Percentiles rank a stretch among this genome's conserved stretches.
Evolutionary conservation across 2,797 vertebrate species (phyloP).

Genomic region (Hipposideros larvatus): DNA sequence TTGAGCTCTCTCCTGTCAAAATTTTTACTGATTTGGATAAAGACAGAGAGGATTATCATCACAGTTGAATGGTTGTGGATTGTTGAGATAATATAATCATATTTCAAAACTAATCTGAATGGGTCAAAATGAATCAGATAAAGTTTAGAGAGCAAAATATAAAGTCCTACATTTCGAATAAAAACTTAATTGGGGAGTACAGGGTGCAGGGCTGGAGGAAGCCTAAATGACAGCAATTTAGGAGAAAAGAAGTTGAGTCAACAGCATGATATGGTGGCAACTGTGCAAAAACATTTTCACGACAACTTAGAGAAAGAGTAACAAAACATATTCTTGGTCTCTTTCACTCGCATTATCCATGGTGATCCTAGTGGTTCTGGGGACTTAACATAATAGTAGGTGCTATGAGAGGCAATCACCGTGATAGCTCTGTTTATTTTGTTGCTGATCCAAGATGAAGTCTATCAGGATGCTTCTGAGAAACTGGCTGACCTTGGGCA

Average conservation of each 20-base stretch:
- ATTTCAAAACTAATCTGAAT: constrained; percentile 26
- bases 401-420: background rate
- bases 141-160: background rate
- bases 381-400: background rate
- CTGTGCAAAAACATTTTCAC: background rate
- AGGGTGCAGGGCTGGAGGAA: background rate
- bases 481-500: background rate
- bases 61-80: background rate
- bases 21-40: background rate
- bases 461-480: background rate
- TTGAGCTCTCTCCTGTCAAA: background rate
- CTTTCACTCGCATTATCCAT: background rate
- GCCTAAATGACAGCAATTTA: background rate
- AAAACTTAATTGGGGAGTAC: background rate
- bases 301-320: background rate
- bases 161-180: background rate
- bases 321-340: background rate
- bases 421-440: background rate
- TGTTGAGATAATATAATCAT: background rate
- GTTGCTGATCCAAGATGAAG: background rate
- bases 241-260: background rate
- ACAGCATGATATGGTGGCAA: background rate
- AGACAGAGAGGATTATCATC: background rate
- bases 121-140: background rate
- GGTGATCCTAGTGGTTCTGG: background rate